A percentile compares a stretch with the other conserved stretches of the same genome.
These are phyloP conservation scores for Rhagophthalmus giganteus DNA, from an alignment of 2,888 invertebrate species.

Conservation along the genomic window DNA sequence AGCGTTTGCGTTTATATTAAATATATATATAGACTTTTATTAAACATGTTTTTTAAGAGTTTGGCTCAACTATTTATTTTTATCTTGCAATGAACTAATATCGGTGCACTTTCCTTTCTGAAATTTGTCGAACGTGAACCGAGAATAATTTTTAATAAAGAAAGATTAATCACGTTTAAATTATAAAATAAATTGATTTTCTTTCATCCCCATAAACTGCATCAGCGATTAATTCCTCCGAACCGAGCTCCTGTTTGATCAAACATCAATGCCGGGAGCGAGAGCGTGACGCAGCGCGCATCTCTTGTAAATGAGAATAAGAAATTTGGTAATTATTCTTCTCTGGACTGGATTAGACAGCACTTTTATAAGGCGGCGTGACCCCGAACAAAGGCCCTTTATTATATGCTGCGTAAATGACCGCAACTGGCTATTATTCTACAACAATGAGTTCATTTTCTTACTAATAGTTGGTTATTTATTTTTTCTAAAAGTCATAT, in stretches of 20 bases:
- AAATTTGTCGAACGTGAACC: not conserved
- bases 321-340: conserved; percentile 40
- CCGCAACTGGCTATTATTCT: conserved; percentile 37
- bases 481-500: conserved; percentile 9
- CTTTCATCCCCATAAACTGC: conserved; percentile 30
- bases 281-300: conserved; percentile 31
- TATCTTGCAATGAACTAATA: not conserved
- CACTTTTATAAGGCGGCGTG: conserved; percentile 37
- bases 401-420: conserved; percentile 40
- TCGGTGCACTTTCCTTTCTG: not conserved
- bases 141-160: not conserved
- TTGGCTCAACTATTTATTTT: too few relatives aligned
- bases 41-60: too few relatives aligned
- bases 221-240: conserved; percentile 27
- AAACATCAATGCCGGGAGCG: conserved; percentile 28
- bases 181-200: conserved; percentile 38
- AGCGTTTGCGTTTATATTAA: too few relatives aligned
- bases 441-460: conserved; percentile 34
- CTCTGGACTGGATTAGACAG: conserved; percentile 41
- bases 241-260: conserved; percentile 31
- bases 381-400: conserved; percentile 37
- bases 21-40: too few relatives aligned
- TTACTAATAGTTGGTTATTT: conserved; percentile 20
- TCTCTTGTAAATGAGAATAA: conserved; percentile 32
- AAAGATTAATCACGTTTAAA: conserved; percentile 23